Base-by-base conservation (phyloP, 2,888 invertebrate species). In the Sisyra terminalis region DNA sequence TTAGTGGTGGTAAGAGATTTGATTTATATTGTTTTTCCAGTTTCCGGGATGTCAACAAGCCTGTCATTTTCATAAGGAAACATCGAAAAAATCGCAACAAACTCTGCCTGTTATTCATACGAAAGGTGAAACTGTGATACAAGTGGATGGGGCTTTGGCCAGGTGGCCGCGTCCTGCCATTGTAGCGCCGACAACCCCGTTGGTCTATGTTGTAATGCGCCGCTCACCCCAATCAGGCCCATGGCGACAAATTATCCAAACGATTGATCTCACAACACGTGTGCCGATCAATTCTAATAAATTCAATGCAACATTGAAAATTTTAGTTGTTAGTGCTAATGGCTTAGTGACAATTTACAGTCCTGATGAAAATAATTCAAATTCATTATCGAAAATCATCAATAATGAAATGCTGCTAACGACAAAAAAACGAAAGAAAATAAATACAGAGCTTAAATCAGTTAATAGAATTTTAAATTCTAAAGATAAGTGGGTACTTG, bases 1-100 rank as follows among this genome's bases (percentile, higher is more conserved):
- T 24, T 24, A 7, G 24, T 7, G 24, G 24, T 24, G 7, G 24
- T 24, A 7, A 24, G 7, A 24, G 7, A 24, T 24, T 24, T 24
- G 24, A 32, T 13, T n/a, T 32, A 32, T 39, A 7, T 17, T 39
- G 54, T 55, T 51, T 48, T 68, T 66, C 43, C 71, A 79, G 79
- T 76, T 76, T 56, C 74, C 75, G 41, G 79, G 79, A 40, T 79
- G 79, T 58, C 75, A 76, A 60, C 73, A 76, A 50, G 78, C 79
- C 18, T 79, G 78, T 57, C 70, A 73, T 51, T 79, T 78, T 55
- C 78, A 78, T 57, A 67, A 69, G 38, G 75, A 75, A 59, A 73
- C 71, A 17, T 69, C 72, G 34, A 59, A 59, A 14, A 64, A 69
- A 46, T 66, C 69, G 11, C 71, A 74, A 46, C 77, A 76, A 55